These are phyloP conservation scores for Pseudococcus jackbeardsleyi DNA, from an alignment of 2,888 invertebrate species.

Conservation along the genomic window DNA sequence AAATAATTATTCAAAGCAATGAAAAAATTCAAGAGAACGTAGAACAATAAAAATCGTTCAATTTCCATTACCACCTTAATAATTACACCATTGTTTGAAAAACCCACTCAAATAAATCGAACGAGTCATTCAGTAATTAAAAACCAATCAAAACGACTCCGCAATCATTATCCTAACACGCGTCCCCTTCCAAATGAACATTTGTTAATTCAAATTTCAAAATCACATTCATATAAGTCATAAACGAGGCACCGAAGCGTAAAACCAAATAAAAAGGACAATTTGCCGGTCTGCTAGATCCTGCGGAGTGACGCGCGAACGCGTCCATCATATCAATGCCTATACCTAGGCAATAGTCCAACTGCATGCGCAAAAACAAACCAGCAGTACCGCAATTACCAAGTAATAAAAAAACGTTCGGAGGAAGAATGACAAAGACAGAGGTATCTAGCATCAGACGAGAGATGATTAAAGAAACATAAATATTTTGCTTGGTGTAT, in stretches of 20 bases:
- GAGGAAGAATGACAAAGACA: not conserved
- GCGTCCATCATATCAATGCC: not conserved
- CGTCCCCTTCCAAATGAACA: not conserved
- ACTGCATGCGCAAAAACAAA: not conserved
- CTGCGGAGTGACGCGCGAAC: not conserved
- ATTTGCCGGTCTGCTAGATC: slow-evolving; percentile 27
- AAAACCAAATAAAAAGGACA: slow-evolving; percentile 12
- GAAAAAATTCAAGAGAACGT: too few species aligned
- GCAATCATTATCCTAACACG: not conserved
- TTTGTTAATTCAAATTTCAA: slow-evolving; percentile 15
- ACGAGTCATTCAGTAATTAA: not conserved
- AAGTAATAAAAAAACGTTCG: not conserved
- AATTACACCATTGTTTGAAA: too few species aligned
- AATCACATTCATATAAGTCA: slow-evolving; percentile 17
- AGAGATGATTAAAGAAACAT: slow-evolving; percentile 61
- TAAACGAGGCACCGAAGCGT: not conserved
- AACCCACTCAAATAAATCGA: too few species aligned
- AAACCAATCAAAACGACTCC: not conserved
- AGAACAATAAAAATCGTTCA: too few species aligned
- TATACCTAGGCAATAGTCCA: not conserved
- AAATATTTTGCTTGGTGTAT: slow-evolving; percentile 60
- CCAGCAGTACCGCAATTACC: not conserved
- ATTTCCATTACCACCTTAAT: too few species aligned
- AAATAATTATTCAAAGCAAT: too few species aligned
- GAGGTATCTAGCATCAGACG: not conserved